Percentiles rank a stretch among this genome's conserved stretches.
Evolutionary conservation across 2,113 vertebrate genomes (phyloP).

Genomic region (Saccopteryx leptura): DNA sequence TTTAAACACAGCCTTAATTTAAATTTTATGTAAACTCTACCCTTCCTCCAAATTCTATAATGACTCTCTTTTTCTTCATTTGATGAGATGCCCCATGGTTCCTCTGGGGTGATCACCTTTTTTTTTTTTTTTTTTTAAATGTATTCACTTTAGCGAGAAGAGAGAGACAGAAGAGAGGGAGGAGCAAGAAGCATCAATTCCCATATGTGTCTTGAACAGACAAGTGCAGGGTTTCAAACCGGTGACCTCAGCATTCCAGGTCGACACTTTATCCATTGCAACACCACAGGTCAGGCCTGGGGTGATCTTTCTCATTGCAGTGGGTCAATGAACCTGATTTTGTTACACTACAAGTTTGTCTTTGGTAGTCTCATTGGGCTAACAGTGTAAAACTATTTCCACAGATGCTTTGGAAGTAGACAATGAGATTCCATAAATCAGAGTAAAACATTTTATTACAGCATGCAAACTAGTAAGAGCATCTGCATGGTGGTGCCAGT

Average conservation of each 20-base stretch:
- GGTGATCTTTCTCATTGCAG: neutral
- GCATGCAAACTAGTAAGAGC: neutral
- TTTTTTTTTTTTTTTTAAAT: too few relatives aligned
- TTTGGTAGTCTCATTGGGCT: neutral
- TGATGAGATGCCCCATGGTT: neutral
- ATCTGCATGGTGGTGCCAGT: neutral
- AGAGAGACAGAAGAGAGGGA: too few relatives aligned
- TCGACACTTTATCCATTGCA: too few relatives aligned
- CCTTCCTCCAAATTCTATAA: neutral
- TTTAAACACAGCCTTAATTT: conserved; percentile 19
- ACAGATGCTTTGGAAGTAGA: neutral
- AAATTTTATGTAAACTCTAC: neutral
- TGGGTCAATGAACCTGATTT: conserved; percentile 8
- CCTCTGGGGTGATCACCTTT: neutral
- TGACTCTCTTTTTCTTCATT: neutral
- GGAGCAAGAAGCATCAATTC: too few relatives aligned
- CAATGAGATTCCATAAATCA: conserved; percentile 1
- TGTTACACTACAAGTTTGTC: neutral
- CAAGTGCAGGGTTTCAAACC: too few relatives aligned
- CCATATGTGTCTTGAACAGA: too few relatives aligned
- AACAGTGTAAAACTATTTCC: conserved; percentile 11
- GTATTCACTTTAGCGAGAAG: too few relatives aligned
- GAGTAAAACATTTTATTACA: conserved; percentile 10
- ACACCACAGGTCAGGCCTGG: neutral
- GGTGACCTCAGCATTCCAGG: too few relatives aligned